Conservation (phyloP, 2,797 vertebrate species). For the Lerista edwardsae region DNA sequence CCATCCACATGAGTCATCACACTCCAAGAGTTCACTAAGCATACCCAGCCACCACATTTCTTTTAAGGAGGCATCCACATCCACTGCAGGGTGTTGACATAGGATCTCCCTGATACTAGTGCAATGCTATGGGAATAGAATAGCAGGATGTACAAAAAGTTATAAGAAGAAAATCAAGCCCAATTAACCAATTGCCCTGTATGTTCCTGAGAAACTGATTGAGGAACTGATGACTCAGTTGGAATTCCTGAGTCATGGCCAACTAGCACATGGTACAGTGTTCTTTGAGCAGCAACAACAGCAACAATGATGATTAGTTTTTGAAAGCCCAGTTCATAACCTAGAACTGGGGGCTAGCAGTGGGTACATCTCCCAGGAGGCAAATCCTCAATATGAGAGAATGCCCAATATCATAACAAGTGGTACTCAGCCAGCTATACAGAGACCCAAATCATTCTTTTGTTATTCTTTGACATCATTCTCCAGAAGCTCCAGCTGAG, state of each 20-base stretch:
- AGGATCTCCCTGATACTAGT: no score
- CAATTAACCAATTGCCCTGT: neutral
- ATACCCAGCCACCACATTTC: no score
- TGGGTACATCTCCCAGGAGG: neutral
- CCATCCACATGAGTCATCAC: neutral
- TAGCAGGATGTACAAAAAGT: neutral
- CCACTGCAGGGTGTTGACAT: no score
- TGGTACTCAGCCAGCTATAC: neutral
- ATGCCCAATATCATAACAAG: neutral
- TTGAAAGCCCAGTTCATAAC: neutral
- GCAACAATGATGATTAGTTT: neutral
- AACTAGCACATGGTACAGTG: neutral
- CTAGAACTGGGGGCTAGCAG: neutral
- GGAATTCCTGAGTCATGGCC: neutral
- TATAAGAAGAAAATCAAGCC: neutral
- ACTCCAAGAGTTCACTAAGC: no score
- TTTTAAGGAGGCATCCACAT: neutral
- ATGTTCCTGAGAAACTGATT: neutral
- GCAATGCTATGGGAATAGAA: neutral
- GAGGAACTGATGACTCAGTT: neutral
- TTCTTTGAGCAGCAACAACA: neutral
- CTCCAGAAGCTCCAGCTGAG: conserved; percentile 18
- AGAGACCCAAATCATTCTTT: conserved; percentile 1
- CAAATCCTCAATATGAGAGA: neutral
- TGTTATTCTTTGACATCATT: neutral